phyloP scores from a whole-genome alignment of 2,888 invertebrate species.

The Oxytorus armatus region DNA sequence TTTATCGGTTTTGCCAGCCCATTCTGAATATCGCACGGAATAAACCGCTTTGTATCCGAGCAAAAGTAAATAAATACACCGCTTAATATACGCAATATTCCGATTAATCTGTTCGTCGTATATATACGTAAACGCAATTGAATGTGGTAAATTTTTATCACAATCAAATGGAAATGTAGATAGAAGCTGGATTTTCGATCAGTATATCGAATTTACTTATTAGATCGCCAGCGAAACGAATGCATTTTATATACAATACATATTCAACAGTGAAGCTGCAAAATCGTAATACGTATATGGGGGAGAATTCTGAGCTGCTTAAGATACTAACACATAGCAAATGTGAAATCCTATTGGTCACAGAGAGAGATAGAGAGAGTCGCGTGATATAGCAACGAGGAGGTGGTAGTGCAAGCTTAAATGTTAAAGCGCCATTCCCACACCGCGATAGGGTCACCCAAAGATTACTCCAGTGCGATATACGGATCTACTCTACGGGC shows the following conservation, averaged over 20 bases:
- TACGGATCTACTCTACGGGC: constrained; percentile 58
- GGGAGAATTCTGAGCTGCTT: constrained; percentile 46
- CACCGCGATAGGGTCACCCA: constrained; percentile 60
- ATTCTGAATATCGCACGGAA: constrained; percentile 9
- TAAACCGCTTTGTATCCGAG: constrained; percentile 14
- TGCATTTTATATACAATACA: constrained; percentile 9
- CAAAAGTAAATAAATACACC: constrained; percentile 30
- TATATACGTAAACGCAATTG: background rate
- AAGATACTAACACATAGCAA: constrained; percentile 41
- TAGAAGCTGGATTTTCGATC: background rate
- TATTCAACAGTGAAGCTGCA: constrained; percentile 26
- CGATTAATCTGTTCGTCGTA: constrained; percentile 28
- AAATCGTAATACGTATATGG: constrained; percentile 33
- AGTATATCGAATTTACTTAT: constrained; percentile 32
- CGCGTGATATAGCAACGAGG: constrained; percentile 7
- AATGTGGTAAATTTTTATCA: constrained; percentile 15
- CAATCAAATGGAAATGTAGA: background rate
- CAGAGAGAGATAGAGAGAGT: constrained; percentile 3
- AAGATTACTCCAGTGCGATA: constrained; percentile 63
- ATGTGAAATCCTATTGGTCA: constrained; percentile 17
- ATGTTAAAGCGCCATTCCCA: constrained; percentile 51
- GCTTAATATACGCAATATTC: constrained; percentile 28
- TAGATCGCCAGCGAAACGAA: constrained; percentile 40
- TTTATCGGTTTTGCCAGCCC: constrained; percentile 32
- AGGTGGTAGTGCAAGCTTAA: constrained; percentile 53